Evolutionary conservation across 2,113 vertebrate species (phyloP).

Genomic region (Silurus glanis): DNA sequence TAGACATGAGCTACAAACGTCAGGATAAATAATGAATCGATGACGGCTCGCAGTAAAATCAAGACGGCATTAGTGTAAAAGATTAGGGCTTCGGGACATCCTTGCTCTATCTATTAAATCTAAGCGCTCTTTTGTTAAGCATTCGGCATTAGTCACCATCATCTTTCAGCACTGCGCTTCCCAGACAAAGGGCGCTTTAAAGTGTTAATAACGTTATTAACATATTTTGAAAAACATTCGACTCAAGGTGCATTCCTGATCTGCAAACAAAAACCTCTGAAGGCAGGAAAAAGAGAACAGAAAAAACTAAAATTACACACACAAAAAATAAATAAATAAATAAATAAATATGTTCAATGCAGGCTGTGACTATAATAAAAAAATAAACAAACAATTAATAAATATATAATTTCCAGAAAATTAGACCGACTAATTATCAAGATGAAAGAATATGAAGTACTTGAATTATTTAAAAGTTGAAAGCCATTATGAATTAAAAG

Average conservation of each 20-base stretch:
- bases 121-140: conserved; percentile 19
- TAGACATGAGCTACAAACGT: neutral
- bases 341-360: neutral
- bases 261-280: neutral
- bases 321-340: neutral
- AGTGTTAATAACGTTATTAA: conserved; percentile 1
- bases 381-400: neutral
- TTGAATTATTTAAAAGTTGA: conserved; percentile 27
- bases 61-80: conserved; percentile 21
- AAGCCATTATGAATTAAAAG: conserved; percentile 18
- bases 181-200: neutral
- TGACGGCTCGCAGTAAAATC: neutral
- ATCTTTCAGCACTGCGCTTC: neutral
- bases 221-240: neutral
- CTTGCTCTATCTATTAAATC: conserved; percentile 5
- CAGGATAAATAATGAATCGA: neutral
- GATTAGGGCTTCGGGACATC: conserved; percentile 10
- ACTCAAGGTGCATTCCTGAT: neutral
- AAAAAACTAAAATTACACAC: neutral
- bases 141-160: conserved; percentile 7
- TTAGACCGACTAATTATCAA: neutral
- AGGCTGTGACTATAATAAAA: neutral
- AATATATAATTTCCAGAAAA: neutral
- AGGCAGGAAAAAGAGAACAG: neutral
- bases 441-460: conserved; percentile 28